A percentile compares a stretch with the other conserved stretches of the same genome.
phyloP scores from a whole-genome alignment of 2,797 vertebrate species.

The Spheniscus humboldti region DNA sequence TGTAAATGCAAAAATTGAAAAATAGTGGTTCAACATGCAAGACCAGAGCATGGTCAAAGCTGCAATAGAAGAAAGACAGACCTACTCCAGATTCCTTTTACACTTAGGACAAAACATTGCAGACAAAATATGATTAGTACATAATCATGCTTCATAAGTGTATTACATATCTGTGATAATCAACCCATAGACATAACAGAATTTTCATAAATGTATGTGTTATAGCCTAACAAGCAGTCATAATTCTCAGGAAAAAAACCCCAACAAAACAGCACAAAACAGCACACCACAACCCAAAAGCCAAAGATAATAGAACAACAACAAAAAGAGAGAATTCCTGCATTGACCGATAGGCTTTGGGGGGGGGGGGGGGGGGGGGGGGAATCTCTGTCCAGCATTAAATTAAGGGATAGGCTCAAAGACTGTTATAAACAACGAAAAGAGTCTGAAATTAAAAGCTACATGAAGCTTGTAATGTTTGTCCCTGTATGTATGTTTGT shows the following conservation, averaged over 20 bases:
- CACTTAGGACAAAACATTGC: background rate
- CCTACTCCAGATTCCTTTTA: background rate
- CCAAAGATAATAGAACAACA: background rate
- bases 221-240: background rate
- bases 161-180: background rate
- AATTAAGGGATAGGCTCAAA: background rate
- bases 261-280: background rate
- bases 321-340: background rate
- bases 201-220: background rate
- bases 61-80: background rate
- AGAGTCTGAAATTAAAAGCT: background rate
- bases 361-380: too few species aligned
- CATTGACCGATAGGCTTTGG: background rate
- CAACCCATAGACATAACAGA: background rate
- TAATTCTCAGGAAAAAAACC: background rate
- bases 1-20: background rate
- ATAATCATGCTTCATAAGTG: background rate
- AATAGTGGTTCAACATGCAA: background rate
- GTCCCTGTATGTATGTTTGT: background rate
- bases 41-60: background rate
- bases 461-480: background rate
- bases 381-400: background rate
- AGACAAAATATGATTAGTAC: background rate
- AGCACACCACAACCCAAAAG: background rate
- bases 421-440: background rate